Conservation (phyloP, 2,888 invertebrate species). For the Dynastes grantii region DNA sequence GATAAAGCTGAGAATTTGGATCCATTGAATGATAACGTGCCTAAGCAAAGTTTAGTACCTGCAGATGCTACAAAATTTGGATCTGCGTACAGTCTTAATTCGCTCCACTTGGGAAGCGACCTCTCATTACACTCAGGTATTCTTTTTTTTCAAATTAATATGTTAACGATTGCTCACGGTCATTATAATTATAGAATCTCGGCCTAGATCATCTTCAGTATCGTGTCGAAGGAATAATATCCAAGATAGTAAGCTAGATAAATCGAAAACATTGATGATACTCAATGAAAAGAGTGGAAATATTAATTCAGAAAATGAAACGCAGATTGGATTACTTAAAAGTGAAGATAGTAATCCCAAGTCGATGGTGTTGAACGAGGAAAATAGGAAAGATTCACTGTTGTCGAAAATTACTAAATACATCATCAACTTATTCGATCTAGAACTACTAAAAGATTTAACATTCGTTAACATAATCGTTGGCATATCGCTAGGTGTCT, state of each 20-base stretch:
- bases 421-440: conserved; percentile 74
- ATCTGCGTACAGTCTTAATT: conserved; percentile 70
- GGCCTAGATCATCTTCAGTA: too few relatives aligned
- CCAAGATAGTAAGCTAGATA: too few relatives aligned
- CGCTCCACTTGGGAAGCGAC: conserved; percentile 65
- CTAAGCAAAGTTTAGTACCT: conserved; percentile 2
- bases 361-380: too few relatives aligned
- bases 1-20: neutral
- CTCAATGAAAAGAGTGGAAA: too few relatives aligned
- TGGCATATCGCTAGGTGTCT: conserved; percentile 77
- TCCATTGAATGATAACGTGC: neutral
- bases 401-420: conserved; percentile 52
- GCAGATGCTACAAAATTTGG: conserved; percentile 66
- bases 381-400: neutral
- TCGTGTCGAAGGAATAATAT: too few relatives aligned
- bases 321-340: too few relatives aligned
- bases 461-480: conserved; percentile 77
- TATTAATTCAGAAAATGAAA: too few relatives aligned
- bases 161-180: too few relatives aligned
- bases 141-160: too few relatives aligned
- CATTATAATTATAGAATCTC: too few relatives aligned
- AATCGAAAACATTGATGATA: too few relatives aligned
- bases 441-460: conserved; percentile 75
- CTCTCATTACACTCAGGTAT: conserved; percentile 58
- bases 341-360: too few relatives aligned